These are phyloP conservation scores for Henicopernis longicauda DNA, from an alignment of 2,113 vertebrate genomes.

Conservation along the genomic window DNA sequence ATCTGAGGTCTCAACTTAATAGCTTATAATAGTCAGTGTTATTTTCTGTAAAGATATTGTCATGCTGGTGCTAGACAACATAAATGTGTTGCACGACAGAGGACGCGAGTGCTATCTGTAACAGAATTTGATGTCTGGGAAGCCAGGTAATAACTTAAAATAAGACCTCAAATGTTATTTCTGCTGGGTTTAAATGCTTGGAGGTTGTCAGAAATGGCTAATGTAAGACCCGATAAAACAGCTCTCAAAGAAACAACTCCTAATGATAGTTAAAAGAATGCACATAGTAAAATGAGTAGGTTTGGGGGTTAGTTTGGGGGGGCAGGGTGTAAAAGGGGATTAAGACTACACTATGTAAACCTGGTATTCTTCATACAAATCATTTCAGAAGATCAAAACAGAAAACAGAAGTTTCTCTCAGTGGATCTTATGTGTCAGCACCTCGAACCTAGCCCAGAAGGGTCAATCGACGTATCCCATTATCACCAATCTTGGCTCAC, in stretches of 20 bases:
- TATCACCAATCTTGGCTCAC: background rate
- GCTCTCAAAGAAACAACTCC: background rate
- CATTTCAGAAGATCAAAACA: background rate
- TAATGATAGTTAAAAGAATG: background rate
- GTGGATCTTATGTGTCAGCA: background rate
- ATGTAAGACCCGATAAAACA: background rate
- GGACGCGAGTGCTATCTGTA: background rate
- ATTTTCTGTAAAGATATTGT: background rate
- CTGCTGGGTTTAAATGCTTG: background rate
- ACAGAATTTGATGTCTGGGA: background rate
- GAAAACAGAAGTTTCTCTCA: background rate
- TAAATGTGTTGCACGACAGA: background rate
- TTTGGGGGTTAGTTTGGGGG: no score
- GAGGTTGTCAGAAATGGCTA: background rate
- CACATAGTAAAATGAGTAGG: background rate
- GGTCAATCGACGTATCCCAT: background rate
- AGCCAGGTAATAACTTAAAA: background rate
- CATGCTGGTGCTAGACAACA: background rate
- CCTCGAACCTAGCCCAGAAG: background rate
- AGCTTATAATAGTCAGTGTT: background rate
- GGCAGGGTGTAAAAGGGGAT: background rate
- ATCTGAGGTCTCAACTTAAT: constrained; percentile 7
- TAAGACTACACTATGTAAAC: background rate
- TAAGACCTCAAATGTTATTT: background rate
- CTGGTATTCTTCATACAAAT: background rate